Evolutionary conservation across 2,113 vertebrate genomes (phyloP).

Genomic region (Cyprinodon brontotheroides): DNA sequence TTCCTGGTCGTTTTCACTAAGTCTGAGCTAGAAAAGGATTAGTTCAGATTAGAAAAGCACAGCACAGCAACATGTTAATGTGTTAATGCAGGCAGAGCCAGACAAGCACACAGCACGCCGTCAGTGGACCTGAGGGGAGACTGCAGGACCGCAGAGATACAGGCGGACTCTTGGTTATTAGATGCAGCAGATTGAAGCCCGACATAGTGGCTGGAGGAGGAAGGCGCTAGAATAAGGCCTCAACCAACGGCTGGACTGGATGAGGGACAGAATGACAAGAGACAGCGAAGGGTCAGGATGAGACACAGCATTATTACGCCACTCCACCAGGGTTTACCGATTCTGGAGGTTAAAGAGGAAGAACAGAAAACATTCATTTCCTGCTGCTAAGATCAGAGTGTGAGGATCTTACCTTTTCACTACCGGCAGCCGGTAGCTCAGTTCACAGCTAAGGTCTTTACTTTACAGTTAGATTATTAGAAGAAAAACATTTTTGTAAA

Average conservation of each 20-base stretch:
- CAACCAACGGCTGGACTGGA: conserved; percentile 61
- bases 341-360: conserved; percentile 2
- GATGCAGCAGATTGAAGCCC: conserved; percentile 99
- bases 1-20: no score
- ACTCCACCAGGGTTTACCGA: conserved; percentile 26
- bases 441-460: no score
- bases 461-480: no score
- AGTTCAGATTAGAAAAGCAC: background rate
- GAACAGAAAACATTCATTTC: background rate
- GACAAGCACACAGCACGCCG: conserved; percentile 87
- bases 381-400: background rate
- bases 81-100: conserved; percentile 70
- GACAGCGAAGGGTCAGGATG: conserved; percentile 72
- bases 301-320: conserved; percentile 17
- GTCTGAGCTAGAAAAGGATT: background rate
- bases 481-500: no score
- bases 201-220: conserved; percentile 90
- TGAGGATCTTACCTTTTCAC: background rate
- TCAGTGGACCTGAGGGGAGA: conserved; percentile 95
- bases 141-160: conserved; percentile 94
- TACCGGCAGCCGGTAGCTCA: background rate
- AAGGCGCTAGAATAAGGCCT: conserved; percentile 42
- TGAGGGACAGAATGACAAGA: conserved; percentile 78
- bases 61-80: conserved; percentile 66
- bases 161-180: conserved; percentile 98